Percentiles rank a stretch among this genome's conserved stretches.
phyloP scores from a whole-genome alignment of 2,797 vertebrate genomes.

The Mormyrops boulengeri region DNA sequence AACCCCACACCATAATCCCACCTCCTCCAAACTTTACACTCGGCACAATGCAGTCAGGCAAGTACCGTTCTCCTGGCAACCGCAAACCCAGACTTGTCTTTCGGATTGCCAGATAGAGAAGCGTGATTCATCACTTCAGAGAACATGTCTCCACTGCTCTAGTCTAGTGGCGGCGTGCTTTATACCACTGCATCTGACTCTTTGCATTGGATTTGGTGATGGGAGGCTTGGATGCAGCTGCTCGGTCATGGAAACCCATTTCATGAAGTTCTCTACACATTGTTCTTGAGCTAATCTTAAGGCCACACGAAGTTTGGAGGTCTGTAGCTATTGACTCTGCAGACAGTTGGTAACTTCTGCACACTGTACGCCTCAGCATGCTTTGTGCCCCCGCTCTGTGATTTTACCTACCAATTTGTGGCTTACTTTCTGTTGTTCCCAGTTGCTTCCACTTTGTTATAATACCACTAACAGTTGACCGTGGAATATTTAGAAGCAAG shows the following conservation, averaged over 20 bases:
- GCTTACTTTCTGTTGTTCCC: no score
- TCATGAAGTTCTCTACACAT: neutral
- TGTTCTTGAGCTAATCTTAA: neutral
- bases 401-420: no score
- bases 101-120: neutral
- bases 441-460: no score
- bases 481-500: no score
- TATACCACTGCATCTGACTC: neutral
- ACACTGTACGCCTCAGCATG: no score
- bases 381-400: no score
- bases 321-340: neutral
- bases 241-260: neutral
- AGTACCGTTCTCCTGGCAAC: neutral
- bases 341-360: no score
- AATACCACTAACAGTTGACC: no score
- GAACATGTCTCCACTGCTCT: neutral
- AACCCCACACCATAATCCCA: neutral
- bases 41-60: neutral
- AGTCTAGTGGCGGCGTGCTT: neutral
- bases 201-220: neutral
- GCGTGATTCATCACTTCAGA: neutral
- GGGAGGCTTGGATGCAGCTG: neutral
- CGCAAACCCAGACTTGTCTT: neutral
- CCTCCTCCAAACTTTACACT: neutral
- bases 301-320: neutral